These are phyloP conservation scores for Mylabris phalerata DNA, from an alignment of 1,140 invertebrate genomes.

Conservation along the genomic window DNA sequence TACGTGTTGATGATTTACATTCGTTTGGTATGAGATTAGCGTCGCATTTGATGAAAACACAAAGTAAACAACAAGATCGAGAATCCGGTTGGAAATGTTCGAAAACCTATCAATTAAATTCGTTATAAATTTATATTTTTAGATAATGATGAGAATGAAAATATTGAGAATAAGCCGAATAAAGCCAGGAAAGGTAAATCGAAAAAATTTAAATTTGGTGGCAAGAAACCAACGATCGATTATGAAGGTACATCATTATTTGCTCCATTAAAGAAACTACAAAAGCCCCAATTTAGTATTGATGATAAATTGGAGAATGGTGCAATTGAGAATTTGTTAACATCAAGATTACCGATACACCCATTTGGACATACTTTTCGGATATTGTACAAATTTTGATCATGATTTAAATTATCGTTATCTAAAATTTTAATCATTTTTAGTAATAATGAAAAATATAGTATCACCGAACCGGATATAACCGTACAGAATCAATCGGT, in stretches of 20 bases:
- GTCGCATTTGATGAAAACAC: constrained; percentile 45
- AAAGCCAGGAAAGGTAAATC: no score
- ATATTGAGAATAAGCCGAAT: no score
- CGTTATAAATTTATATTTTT: no score
- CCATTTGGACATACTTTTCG: constrained; percentile 24
- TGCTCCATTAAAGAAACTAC: constrained; percentile 21
- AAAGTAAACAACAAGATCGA: constrained; percentile 25
- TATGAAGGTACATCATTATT: constrained; percentile 16
- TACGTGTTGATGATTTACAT: constrained; percentile 71
- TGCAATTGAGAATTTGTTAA: constrained; percentile 28
- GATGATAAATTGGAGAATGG: constrained; percentile 21
- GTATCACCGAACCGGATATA: constrained; percentile 7
- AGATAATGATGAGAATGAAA: no score
- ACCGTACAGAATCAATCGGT: no score
- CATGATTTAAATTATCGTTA: no score
- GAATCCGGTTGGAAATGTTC: no score
- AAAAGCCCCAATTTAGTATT: constrained; percentile 22
- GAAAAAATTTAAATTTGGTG: neutral
- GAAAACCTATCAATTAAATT: no score
- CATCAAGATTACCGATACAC: constrained; percentile 25
- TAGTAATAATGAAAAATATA: constrained; percentile 19
- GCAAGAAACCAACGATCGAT: constrained; percentile 19
- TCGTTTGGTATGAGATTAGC: constrained; percentile 69
- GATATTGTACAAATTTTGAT: constrained; percentile 19
- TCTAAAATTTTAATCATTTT: constrained; percentile 13